Base-by-base conservation (phyloP, 2,888 invertebrate genomes). In the Liopterus haemorrhoidalis region DNA sequence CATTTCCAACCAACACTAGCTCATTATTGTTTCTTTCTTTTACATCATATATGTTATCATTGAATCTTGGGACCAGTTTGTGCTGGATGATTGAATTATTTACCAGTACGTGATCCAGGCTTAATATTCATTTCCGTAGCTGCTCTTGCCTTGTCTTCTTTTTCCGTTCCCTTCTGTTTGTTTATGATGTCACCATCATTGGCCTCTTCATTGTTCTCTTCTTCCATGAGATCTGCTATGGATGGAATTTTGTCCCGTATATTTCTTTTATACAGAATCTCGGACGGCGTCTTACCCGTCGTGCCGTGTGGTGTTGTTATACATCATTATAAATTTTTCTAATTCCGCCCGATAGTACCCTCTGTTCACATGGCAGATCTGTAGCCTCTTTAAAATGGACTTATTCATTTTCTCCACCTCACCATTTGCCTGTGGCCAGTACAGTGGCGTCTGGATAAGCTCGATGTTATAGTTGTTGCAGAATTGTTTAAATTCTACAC, bases 301-400 rank as follows among this genome's bases (percentile, higher is more conserved):
- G 53, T 55, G 11, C 58, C 52, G 41, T 58, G 59, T 2, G 57
- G 59, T 27, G 59, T 56, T 39, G 38, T 55, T 55, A 25, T 54
- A 52, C 54, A 54, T 55, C 35, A 50, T 12, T 8, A 25, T 48
- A 25, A 43, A 53, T 50, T 50, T 41, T 24, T 43, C 22, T 41
- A 56, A 33, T 45, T 57, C 48, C 9, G 44, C 36, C 25, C 41
- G 46, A 48, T 50, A 55, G 32, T 52, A 31, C 25, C 24, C 25
- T 2, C 22, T 31, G n/a, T 28, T 43, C 11, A 27, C 46, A 19
- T 54, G 51, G 11, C 53, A 42, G 22, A 52, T 57, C 44, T 52
- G 38, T 8, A 54, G 21, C 20, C 46, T 44, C 44, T 62, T 60
- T 16, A 57, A 46, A 5, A 60, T 49, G 3, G 49, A 50, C 18